A percentile compares a stretch with the other conserved stretches of the same genome.
These are phyloP conservation scores for Stictonetta naevosa DNA, from an alignment of 2,113 vertebrate species.

Conservation along the genomic window DNA sequence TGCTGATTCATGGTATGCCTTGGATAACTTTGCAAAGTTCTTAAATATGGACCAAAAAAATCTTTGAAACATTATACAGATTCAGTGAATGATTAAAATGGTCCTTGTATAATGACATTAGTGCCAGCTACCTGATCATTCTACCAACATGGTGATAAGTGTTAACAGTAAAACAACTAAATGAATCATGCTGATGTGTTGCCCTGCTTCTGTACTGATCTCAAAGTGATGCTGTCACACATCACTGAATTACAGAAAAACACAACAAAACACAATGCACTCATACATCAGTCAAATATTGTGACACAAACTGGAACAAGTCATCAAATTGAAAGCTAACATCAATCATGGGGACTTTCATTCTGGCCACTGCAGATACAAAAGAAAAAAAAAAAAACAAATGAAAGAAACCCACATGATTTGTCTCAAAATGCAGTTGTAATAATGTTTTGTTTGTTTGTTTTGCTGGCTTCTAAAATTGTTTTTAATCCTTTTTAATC, in stretches of 20 bases:
- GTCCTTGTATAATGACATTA: not conserved
- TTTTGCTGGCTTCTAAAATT: not conserved
- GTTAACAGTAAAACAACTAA: constrained; percentile 41
- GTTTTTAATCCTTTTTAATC: not conserved
- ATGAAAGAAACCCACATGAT: not conserved
- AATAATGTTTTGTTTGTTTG: not conserved
- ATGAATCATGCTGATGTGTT: constrained; percentile 19
- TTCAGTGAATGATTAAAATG: not conserved
- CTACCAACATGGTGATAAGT: not conserved
- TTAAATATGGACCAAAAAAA: not conserved
- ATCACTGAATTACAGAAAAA: not conserved
- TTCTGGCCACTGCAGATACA: not conserved
- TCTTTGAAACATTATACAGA: not conserved
- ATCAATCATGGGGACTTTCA: constrained; percentile 1
- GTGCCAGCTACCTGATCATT: not conserved
- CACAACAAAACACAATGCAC: not conserved
- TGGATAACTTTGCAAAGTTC: not conserved
- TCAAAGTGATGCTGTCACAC: constrained; percentile 33
- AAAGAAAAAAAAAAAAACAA: not conserved
- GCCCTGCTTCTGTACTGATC: not conserved
- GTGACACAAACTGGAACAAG: constrained; percentile 49
- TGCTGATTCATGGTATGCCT: not conserved
- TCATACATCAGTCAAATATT: constrained; percentile 58
- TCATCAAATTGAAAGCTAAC: constrained; percentile 27
- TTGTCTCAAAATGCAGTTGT: not conserved